phyloP scores from a whole-genome alignment of 2,113 vertebrate species.

The Cheilinus undulatus region DNA sequence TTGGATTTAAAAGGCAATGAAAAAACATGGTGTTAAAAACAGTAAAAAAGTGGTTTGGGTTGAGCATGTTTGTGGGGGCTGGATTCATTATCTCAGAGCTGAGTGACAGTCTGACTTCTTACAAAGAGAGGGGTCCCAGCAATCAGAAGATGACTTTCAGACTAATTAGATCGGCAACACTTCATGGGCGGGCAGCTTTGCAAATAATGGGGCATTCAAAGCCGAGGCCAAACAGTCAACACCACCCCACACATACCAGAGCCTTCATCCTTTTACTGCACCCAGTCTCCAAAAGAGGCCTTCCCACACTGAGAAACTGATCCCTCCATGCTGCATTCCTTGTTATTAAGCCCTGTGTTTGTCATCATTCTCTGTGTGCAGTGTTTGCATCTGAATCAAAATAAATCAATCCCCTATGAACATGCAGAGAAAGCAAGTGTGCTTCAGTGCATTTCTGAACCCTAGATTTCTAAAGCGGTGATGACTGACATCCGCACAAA shows the following conservation, averaged over 20 bases:
- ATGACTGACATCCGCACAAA: neutral
- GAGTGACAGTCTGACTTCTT: slow-evolving; percentile 11
- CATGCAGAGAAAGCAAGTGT: neutral
- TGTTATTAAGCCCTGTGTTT: slow-evolving; percentile 42
- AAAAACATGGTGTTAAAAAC: neutral
- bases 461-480: slow-evolving; percentile 14
- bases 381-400: slow-evolving; percentile 25
- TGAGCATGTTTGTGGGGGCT: neutral
- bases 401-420: slow-evolving; percentile 7
- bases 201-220: slow-evolving; percentile 72
- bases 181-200: slow-evolving; percentile 53
- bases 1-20: neutral
- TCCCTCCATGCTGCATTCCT: slow-evolving; percentile 55
- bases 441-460: neutral
- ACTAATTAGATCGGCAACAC: slow-evolving; percentile 56
- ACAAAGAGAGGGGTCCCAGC: slow-evolving; percentile 9
- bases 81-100: neutral
- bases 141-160: slow-evolving; percentile 47
- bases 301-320: slow-evolving; percentile 53
- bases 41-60: neutral
- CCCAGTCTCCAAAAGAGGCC: slow-evolving; percentile 38
- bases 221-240: slow-evolving; percentile 66
- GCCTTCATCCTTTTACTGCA: slow-evolving; percentile 51
- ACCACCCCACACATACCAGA: slow-evolving; percentile 60
- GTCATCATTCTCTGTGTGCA: slow-evolving; percentile 38